Conservation (phyloP, 1,140 invertebrate species). For the Lutraria rhynchaena region DNA sequence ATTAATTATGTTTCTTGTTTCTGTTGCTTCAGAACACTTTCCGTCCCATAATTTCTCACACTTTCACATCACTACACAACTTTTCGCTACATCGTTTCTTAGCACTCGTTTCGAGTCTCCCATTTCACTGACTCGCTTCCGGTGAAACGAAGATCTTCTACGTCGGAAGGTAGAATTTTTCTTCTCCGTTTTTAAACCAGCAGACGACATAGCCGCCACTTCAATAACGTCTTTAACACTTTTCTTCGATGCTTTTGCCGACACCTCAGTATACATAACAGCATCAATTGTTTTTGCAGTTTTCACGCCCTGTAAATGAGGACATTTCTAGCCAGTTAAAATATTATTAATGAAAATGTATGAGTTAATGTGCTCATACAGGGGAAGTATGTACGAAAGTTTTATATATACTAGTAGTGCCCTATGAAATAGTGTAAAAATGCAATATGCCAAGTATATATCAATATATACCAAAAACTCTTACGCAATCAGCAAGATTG, state of each 20-base stretch:
- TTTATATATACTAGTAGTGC: too few relatives aligned
- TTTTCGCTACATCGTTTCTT: conserved; percentile 51
- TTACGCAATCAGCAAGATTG: too few relatives aligned
- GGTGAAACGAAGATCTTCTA: conserved; percentile 31
- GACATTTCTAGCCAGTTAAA: too few relatives aligned
- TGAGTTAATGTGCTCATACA: too few relatives aligned
- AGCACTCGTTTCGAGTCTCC: conserved; percentile 31
- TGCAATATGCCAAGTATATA: too few relatives aligned
- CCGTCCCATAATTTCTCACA: too few relatives aligned
- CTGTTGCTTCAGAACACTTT: too few relatives aligned
- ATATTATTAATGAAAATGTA: too few relatives aligned
- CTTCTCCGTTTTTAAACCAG: conserved; percentile 79
- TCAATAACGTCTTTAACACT: conserved; percentile 86
- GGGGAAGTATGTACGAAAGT: too few relatives aligned
- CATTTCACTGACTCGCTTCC: conserved; percentile 53
- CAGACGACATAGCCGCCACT: conserved; percentile 85
- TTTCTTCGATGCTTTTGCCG: conserved; percentile 84
- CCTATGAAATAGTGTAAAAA: too few relatives aligned
- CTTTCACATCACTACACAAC: conserved; percentile 53
- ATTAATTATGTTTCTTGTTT: too few relatives aligned
- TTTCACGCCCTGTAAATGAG: conserved; percentile 56
- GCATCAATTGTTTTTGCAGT: conserved; percentile 84
- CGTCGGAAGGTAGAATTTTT: conserved; percentile 51
- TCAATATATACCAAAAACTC: too few relatives aligned
- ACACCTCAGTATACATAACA: conserved; percentile 86